Evolutionary conservation across 2,888 invertebrate genomes (phyloP).

Genomic region (Aspidapion aeneum): DNA sequence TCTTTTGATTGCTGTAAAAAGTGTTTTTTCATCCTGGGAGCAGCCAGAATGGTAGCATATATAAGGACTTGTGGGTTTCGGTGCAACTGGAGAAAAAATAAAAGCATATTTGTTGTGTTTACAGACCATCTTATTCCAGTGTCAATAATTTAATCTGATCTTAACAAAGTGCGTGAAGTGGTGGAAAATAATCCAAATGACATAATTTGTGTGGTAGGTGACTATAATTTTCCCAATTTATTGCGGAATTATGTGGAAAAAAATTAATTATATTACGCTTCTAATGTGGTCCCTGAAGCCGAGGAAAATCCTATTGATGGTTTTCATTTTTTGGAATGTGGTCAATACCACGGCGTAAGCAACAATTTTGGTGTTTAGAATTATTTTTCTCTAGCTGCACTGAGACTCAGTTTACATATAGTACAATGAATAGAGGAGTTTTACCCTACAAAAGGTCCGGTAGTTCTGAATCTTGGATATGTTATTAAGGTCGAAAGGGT

Average conservation of each 20-base stretch:
- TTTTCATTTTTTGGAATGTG: background rate
- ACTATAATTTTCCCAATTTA: background rate
- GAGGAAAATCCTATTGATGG: background rate
- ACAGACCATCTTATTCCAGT: too few relatives aligned
- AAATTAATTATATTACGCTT: background rate
- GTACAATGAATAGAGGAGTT: too few relatives aligned
- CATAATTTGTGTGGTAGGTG: background rate
- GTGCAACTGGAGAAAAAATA: background rate
- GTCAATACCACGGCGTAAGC: background rate
- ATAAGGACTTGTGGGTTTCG: background rate
- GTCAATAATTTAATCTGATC: background rate
- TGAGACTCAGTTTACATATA: background rate
- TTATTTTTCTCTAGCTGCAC: background rate
- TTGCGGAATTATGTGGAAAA: background rate
- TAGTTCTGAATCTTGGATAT: too few relatives aligned
- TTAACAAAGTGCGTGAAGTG: background rate
- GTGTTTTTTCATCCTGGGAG: background rate
- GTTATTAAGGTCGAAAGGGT: too few relatives aligned
- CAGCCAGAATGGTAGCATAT: background rate
- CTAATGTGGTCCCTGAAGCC: background rate
- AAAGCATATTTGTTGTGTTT: background rate
- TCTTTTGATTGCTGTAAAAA: background rate
- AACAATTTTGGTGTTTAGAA: background rate
- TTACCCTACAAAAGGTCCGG: too few relatives aligned
- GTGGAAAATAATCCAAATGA: background rate